phyloP scores from a whole-genome alignment of 2,113 vertebrate species.

The Bubo bubo region DNA sequence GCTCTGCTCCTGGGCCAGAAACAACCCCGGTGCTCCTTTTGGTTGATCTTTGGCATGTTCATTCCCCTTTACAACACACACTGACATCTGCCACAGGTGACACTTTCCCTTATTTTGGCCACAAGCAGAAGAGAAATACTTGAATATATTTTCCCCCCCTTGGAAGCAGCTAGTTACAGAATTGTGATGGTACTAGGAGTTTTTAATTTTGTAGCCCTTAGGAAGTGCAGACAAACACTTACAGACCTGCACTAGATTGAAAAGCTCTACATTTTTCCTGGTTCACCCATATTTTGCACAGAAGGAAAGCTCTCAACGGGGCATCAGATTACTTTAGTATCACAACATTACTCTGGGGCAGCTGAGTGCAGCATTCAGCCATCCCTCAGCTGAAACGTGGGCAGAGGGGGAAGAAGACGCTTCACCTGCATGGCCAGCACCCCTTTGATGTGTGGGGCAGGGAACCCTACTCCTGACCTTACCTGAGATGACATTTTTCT shows the following conservation, averaged over 20 bases:
- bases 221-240: background rate
- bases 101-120: background rate
- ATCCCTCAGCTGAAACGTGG: background rate
- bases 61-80: background rate
- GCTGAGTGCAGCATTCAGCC: background rate
- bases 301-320: background rate
- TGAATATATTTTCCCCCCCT: rapidly evolving
- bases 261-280: background rate
- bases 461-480: background rate
- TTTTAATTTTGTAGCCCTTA: background rate
- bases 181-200: too few species aligned
- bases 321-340: background rate
- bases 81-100: background rate
- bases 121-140: background rate
- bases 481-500: background rate
- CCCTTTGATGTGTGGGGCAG: background rate
- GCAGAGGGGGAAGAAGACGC: background rate
- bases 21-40: rapidly evolving
- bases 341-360: too few species aligned
- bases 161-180: background rate
- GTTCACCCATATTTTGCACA: background rate
- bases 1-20: background rate
- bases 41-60: rapidly evolving
- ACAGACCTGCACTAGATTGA: too few species aligned
- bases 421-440: background rate